Base-by-base conservation (phyloP, 2,888 invertebrate species). In the Apamea monoglypha region DNA sequence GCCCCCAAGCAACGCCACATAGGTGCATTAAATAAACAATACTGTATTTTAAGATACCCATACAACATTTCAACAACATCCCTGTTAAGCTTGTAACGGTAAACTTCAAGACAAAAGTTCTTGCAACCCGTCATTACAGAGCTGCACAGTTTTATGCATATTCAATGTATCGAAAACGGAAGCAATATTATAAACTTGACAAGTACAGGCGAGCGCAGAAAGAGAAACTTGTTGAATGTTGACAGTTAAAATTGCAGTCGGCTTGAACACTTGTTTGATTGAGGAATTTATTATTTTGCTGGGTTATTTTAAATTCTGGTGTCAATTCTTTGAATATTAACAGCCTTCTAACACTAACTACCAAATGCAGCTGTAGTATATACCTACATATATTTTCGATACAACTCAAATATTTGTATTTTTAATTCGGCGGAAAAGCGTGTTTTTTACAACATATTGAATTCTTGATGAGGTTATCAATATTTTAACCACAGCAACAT, bases 91-190 rank as follows among this genome's bases (percentile, higher is more conserved):
- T 25, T 10, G 7, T 47, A 89, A 83, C 88, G 79, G 88, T 86
- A 80, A 40, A 81, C 75, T 10, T 75, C 10, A 50, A 66, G 40
- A 80, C 66, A 87, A 84, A 84, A 84, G 40, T 68, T 50, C 74
- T 83, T 80, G 74, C 82, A 88, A 81, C 86, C 88, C 59, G 87
- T 88, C 85, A 90, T 91, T 90, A 90, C 56, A 10, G 59, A 67
- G 64, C 32, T 59, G 84, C 75, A 29, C 69, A 89, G 75, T 87
- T 88, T 91, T 89, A 90, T 90, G 85, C 87, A 88, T 87, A 86
- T 86, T 89, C 90, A 89, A 90, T 90, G 87, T 87, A 44, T 74
- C 88, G 63, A 78, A 89, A 91, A 89, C 89, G 84, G 91, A 86
- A 90, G 88, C 88, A 69, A 87, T 86, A 88, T 87, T 86, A 88